Evolutionary conservation across 2,113 vertebrate genomes (phyloP).

Genomic region (Xyrauchen texanus): DNA sequence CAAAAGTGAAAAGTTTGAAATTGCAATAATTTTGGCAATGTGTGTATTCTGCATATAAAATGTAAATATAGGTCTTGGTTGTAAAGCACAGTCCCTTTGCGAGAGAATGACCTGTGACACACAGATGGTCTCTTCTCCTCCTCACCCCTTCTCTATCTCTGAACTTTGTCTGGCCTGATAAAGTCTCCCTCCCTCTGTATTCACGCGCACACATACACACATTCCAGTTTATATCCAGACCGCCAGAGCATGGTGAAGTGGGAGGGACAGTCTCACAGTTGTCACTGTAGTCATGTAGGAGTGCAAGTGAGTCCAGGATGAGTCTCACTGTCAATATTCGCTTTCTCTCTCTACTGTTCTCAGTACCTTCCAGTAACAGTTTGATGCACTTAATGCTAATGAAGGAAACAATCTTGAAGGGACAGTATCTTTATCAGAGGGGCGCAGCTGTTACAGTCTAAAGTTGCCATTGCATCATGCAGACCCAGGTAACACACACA

Average conservation of each 20-base stretch:
- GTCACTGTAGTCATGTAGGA: conserved; percentile 65
- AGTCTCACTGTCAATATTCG: conserved; percentile 13
- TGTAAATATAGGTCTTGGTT: neutral
- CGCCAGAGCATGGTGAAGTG: conserved; percentile 41
- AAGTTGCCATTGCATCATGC: conserved; percentile 37
- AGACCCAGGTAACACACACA: conserved; percentile 40
- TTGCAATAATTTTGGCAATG: neutral
- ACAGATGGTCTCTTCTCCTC: conserved; percentile 70
- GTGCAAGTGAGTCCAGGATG: conserved; percentile 51
- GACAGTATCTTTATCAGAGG: conserved; percentile 48
- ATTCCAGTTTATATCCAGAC: conserved; percentile 55
- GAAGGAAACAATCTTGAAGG: conserved; percentile 53
- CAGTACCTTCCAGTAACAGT: conserved; percentile 40
- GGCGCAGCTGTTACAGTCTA: conserved; percentile 19
- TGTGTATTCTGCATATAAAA: neutral
- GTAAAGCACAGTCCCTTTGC: neutral
- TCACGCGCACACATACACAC: conserved; percentile 55
- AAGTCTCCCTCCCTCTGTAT: conserved; percentile 55
- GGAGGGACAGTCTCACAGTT: conserved; percentile 66
- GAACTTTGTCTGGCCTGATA: conserved; percentile 87
- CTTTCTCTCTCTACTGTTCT: conserved; percentile 46
- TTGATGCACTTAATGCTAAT: conserved; percentile 49
- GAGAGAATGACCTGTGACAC: conserved; percentile 77
- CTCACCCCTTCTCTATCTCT: conserved; percentile 79
- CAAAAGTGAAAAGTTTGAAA: neutral